Conservation (phyloP, 2,888 invertebrate genomes). For the Crocallis elinguaria region DNA sequence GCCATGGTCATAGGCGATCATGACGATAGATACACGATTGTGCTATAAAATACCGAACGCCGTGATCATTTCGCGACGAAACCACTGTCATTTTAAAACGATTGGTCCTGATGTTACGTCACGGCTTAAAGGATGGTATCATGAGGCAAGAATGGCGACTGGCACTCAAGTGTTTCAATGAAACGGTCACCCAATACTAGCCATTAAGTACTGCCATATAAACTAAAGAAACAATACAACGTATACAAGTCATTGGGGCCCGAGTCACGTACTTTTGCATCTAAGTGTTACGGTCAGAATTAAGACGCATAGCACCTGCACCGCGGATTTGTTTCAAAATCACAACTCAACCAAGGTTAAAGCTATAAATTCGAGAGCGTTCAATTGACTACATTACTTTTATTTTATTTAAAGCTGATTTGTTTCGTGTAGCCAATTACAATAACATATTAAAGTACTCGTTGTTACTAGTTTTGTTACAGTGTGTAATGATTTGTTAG, state of each 20-base stretch:
- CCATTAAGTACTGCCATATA: conserved; percentile 19
- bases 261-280: conserved; percentile 69
- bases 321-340: conserved; percentile 57
- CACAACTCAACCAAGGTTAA: conserved; percentile 44
- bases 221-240: conserved; percentile 57
- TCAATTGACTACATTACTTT: conserved; percentile 13
- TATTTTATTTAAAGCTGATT: conserved; percentile 6
- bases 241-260: conserved; percentile 54
- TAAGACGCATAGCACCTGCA: conserved; percentile 39
- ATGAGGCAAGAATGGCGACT: too few relatives aligned
- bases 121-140: too few relatives aligned
- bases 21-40: too few relatives aligned
- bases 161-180: neutral
- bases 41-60: too few relatives aligned
- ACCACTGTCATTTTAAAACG: too few relatives aligned
- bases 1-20: too few relatives aligned
- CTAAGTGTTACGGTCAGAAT: conserved; percentile 62
- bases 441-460: conserved; percentile 4
- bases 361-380: conserved; percentile 34
- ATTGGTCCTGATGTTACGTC: too few relatives aligned
- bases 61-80: too few relatives aligned
- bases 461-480: conserved; percentile 14
- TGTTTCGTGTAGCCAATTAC: conserved; percentile 9
- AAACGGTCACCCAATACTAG: conserved; percentile 9
- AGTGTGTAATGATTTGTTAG: conserved; percentile 30